Percentiles rank a stretch among this genome's conserved stretches.
phyloP scores from a whole-genome alignment of 2,888 invertebrate genomes.

The Bhutanitis thaidina region DNA sequence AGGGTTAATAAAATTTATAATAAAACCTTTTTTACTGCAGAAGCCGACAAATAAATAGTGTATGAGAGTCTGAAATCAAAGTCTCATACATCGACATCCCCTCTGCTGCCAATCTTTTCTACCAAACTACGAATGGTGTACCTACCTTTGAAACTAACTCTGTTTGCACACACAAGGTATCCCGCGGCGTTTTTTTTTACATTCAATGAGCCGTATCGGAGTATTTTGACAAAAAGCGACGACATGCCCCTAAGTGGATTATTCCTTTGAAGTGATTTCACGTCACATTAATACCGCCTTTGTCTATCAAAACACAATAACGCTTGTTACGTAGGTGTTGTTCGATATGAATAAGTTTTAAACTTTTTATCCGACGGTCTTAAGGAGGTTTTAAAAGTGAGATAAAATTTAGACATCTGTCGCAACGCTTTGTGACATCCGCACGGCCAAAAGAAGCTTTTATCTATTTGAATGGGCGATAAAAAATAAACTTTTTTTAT shows the following conservation, averaged over 20 bases:
- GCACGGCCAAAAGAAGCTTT: slow-evolving; percentile 35
- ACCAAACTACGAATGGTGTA: slow-evolving; percentile 15
- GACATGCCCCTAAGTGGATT: slow-evolving; percentile 78
- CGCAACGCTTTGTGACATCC: slow-evolving; percentile 50
- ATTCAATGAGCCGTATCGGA: slow-evolving; percentile 64
- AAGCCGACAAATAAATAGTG: neutral
- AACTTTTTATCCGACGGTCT: slow-evolving; percentile 50
- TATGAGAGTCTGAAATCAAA: neutral
- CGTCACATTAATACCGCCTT: slow-evolving; percentile 68
- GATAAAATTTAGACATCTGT: slow-evolving; percentile 64
- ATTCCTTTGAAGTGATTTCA: slow-evolving; percentile 67
- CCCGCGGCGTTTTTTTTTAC: slow-evolving; percentile 71
- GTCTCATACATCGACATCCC: slow-evolving; percentile 26
- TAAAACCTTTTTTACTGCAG: too few relatives aligned
- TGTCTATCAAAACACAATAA: slow-evolving; percentile 57
- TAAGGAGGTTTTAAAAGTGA: slow-evolving; percentile 47
- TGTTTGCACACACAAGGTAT: slow-evolving; percentile 65
- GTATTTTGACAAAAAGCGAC: slow-evolving; percentile 66
- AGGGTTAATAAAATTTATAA: too few relatives aligned
- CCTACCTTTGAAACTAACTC: slow-evolving; percentile 26
- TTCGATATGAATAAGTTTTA: slow-evolving; percentile 55
- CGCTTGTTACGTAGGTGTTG: slow-evolving; percentile 71
- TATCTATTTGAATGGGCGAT: slow-evolving; percentile 24
- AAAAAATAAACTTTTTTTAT: slow-evolving; percentile 2
- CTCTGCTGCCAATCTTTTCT: slow-evolving; percentile 41